Base-by-base conservation (phyloP, 2,888 invertebrate species). In the Steinernema carpocapsae region DNA sequence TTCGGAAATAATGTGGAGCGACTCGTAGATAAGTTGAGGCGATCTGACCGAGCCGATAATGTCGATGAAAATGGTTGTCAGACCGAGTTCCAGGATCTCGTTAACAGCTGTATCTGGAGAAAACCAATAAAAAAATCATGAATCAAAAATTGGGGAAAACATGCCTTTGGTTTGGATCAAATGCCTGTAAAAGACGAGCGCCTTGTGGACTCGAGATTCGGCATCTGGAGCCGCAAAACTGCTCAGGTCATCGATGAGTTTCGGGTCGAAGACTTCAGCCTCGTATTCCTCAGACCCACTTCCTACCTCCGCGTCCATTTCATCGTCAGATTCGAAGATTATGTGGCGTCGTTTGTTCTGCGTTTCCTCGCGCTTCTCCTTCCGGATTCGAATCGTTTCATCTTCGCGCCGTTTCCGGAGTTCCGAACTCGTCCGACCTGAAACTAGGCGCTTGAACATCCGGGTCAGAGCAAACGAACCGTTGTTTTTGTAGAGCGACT, bases 261-360 rank as follows among this genome's bases (percentile, higher is more conserved):
- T 29, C 64, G 22, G 26, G n/a, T 64, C 64, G 64, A 64, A 64
- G 37, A 64, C 64, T 32, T 64, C 64, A 3, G 32, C 12, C 7
- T 64, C 64, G 37, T 64, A 64, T 29, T 12, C 24, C 22, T 22
- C 56, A 4, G 22, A 12, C 3, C 22, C 26, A 4, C 6, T 10
- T 6, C 17, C 32, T 2, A n/a, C 29, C 37, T 29, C 17, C 29
- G 24, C 29, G 10, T 26, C 64, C 64, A 64, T 64, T 32, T 64
- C 64, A 17, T 64, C 64, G 64, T 64, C 64, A 3, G 64, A 64
- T 14, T 64, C 64, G 10, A 32, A 6, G 17, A 64, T 29, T 17
- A 64, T 64, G 64, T 64, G 64, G 37, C 64, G 64, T 14, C 64
- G 64, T n/a, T 64, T 64, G 32, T 64, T 64, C 64, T 26, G 29